A percentile compares a stretch with the other conserved stretches of the same genome.
Conservation (phyloP, 2,113 vertebrate genomes). For the Puma concolor region DNA sequence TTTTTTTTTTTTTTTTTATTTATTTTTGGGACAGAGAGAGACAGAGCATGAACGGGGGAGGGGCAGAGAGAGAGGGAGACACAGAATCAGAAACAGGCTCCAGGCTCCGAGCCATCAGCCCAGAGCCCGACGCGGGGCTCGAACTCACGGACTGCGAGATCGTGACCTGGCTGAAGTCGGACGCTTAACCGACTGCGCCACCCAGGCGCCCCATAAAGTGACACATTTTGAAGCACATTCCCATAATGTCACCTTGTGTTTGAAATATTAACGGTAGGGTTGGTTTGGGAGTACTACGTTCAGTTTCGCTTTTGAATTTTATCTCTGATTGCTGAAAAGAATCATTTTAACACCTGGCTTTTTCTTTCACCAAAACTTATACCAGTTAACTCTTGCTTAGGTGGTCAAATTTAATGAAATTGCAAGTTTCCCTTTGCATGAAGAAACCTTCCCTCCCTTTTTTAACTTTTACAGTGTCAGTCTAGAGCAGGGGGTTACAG, state of each 20-base stretch:
- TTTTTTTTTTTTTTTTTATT: no score
- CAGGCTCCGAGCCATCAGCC: no score
- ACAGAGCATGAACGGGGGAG: no score
- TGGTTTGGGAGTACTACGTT: neutral
- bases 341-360: conserved; percentile 31
- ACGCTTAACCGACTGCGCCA: no score
- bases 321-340: neutral
- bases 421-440: neutral
- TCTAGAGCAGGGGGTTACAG: neutral
- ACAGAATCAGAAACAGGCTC: no score
- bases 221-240: neutral
- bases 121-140: no score
- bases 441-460: neutral
- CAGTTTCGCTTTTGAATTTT: neutral
- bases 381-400: fast-evolving
- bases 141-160: no score
- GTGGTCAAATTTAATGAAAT: conserved; percentile 51
- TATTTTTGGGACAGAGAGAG: no score
- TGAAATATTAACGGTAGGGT: neutral
- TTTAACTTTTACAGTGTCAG: conserved; percentile 45
- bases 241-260: neutral
- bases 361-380: conserved; percentile 20
- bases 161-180: no score
- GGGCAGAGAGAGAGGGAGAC: no score
- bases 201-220: no score